A percentile compares a stretch with the other conserved stretches of the same genome.
Evolutionary conservation across 1,140 invertebrate species (phyloP).

Genomic region (Drusus annulatus): DNA sequence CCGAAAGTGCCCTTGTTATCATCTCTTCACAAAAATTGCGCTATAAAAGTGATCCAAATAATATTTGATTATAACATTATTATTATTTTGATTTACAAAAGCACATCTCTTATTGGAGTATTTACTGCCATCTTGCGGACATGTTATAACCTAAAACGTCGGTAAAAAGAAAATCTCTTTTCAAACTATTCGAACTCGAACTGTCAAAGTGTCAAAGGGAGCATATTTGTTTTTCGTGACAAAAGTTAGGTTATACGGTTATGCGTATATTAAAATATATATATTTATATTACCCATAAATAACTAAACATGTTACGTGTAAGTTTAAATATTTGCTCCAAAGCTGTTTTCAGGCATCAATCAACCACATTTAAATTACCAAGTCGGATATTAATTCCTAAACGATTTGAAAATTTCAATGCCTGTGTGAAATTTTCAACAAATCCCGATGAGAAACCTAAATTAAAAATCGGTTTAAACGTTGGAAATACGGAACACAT

Average conservation of each 20-base stretch:
- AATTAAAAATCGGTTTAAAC: not conserved
- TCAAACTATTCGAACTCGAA: not conserved
- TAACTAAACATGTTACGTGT: conserved; percentile 31
- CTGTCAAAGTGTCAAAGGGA: not conserved
- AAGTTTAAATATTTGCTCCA: conserved; percentile 16
- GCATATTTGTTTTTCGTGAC: not conserved
- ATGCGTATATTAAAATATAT: not conserved
- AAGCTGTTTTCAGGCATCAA: conserved; percentile 1
- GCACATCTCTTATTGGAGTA: not conserved
- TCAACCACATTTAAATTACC: conserved; percentile 2
- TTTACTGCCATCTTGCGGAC: not conserved
- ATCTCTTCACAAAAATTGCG: too few species aligned
- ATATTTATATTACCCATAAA: conserved; percentile 1
- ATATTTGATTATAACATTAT: too few species aligned
- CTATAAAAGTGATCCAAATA: too few species aligned
- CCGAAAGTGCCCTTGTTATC: too few species aligned
- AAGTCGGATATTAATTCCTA: not conserved
- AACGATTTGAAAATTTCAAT: conserved; percentile 12
- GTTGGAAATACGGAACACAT: conserved; percentile 60
- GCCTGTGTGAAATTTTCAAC: conserved; percentile 4
- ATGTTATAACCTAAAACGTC: not conserved
- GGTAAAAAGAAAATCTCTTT: not conserved
- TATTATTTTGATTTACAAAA: too few species aligned
- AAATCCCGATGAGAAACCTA: conserved; percentile 8
- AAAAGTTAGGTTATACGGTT: conserved; percentile 5